Base-by-base conservation (phyloP, 2,888 invertebrate genomes). In the Melanophora roralis region DNA sequence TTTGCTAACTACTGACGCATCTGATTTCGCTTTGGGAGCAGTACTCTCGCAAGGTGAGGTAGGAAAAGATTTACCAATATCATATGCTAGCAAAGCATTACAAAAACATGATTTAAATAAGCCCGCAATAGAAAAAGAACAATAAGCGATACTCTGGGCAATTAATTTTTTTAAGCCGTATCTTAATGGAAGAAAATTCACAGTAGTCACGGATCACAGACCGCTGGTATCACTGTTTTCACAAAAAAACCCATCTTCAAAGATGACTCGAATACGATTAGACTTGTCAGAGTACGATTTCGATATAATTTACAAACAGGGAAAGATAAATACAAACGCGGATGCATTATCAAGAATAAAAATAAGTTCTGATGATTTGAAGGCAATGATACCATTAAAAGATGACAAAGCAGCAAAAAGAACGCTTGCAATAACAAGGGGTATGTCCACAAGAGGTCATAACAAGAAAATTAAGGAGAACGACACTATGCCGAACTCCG, bases 211-310 rank as follows among this genome's bases (percentile, higher is more conserved):
- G 47, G n/a, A 34, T 49, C 1, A 21, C 55, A 12, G 27, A 27
- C 6, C 27, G 27, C 6, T 27, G 27, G 6, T 27, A 27, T 27
- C 27, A 27, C 27, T 27, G 34, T 73, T n/a, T 36, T 64, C 47
- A 36, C 65, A 65, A 11, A 74, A 65, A 21, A 74, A 65, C 14
- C 53, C 59, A 3, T 65, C 27, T 2, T 59, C 67, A 23, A 74
- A 59, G 34, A 49, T 67, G 45, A 57, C 64, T 12, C 64, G 64
- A 57, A 73, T 73, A 9, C 7, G 43, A 47, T 11, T 65, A 45
- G 73, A 59, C 12, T 47, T 74, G 40, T 11, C 38, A 6, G 60
- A 74, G 3, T 74, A 49, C 59, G 74, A 74, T 27, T 74, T 74
- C 11, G 9, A 47, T 14, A 67, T 74, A 0, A 16, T 55, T 0